phyloP scores from a whole-genome alignment of 1,140 invertebrate species.

The Polypedilum vanderplanki region DNA sequence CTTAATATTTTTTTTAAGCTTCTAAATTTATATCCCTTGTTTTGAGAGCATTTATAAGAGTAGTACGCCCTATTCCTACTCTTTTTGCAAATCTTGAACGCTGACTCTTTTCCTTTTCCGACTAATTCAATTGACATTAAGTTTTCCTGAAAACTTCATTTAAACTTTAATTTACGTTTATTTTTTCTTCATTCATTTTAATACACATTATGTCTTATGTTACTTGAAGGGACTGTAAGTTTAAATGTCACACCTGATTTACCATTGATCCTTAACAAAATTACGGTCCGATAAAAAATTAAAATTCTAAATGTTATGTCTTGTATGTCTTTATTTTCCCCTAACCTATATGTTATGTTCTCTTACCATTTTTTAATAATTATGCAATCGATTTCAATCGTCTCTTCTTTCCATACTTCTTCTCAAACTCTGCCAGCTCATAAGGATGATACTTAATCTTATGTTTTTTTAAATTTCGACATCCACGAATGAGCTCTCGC shows the following conservation, averaged over 20 bases:
- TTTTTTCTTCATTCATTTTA: not conserved
- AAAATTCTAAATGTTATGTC: no score
- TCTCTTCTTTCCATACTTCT: not conserved
- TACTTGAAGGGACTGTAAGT: no score
- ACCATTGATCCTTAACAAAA: no score
- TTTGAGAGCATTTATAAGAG: not conserved
- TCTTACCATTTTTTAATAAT: no score
- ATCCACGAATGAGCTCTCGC: not conserved
- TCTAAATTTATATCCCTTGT: not conserved
- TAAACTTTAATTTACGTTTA: not conserved
- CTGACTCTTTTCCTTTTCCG: not conserved
- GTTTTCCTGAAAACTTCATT: not conserved
- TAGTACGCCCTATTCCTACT: not conserved
- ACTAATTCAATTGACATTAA: not conserved
- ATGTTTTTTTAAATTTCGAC: not conserved
- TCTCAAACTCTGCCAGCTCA: not conserved
- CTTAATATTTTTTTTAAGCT: not conserved
- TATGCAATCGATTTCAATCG: no score
- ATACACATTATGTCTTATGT: no score
- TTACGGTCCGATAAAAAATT: no score
- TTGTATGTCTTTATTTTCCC: no score
- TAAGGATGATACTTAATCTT: not conserved
- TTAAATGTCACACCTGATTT: no score
- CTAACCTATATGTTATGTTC: no score
- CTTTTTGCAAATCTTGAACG: not conserved